Percentiles rank a stretch among this genome's conserved stretches.
These are phyloP conservation scores for Amorpha juglandis DNA, from an alignment of 2,888 invertebrate species.

Conservation along the genomic window DNA sequence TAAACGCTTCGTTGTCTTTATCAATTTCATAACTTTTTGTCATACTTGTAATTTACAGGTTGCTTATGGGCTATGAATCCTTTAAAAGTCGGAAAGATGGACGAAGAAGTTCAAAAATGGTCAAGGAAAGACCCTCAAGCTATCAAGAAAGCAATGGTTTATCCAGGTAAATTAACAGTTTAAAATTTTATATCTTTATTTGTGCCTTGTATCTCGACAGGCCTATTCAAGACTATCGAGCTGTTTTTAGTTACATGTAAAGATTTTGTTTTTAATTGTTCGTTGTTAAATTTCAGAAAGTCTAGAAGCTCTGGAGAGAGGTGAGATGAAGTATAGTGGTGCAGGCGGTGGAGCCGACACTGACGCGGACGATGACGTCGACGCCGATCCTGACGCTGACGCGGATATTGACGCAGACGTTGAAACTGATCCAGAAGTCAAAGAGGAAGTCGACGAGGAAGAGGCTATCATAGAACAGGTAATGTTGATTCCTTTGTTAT, in stretches of 20 bases:
- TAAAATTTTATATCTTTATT: not conserved
- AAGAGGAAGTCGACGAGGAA: conserved; percentile 87
- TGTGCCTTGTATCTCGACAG: too few species aligned
- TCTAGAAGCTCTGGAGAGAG: conserved; percentile 92
- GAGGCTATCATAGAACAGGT: conserved; percentile 72
- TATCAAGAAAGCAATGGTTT: conserved; percentile 96
- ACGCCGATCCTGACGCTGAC: conserved; percentile 82
- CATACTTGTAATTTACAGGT: conserved; percentile 68
- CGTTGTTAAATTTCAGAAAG: conserved; percentile 83
- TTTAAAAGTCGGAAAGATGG: conserved; percentile 97
- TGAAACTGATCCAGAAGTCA: conserved; percentile 82
- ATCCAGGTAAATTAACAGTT: conserved; percentile 86
- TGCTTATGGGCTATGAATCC: conserved; percentile 99
- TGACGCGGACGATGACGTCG: conserved; percentile 84
- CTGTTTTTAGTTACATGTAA: not conserved
- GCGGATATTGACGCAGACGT: conserved; percentile 81
- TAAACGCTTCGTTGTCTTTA: not conserved
- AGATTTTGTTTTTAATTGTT: not conserved
- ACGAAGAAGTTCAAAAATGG: conserved; percentile 99
- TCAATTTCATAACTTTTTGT: not conserved
- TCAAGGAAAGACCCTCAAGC: conserved; percentile 97
- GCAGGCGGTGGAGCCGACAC: conserved; percentile 88
- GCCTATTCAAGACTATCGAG: too few species aligned
- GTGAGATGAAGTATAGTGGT: conserved; percentile 93
- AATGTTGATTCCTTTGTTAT: not conserved